phyloP scores from a whole-genome alignment of 1,140 invertebrate species.

The Pteromalus puparum region DNA sequence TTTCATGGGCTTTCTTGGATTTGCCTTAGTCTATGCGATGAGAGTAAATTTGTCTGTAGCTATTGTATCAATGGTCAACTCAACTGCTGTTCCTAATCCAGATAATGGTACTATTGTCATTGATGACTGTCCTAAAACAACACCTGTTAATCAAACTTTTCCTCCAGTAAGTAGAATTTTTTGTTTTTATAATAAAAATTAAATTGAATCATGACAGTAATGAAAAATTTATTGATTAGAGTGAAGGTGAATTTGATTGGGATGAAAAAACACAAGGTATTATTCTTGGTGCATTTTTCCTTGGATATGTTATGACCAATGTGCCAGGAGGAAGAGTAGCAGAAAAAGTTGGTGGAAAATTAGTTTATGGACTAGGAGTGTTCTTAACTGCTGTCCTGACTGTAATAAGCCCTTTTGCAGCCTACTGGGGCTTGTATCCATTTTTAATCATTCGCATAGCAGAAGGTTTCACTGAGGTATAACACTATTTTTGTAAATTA shows the following conservation, averaged over 20 bases:
- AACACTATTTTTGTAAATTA: neutral
- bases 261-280: conserved; percentile 85
- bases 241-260: conserved; percentile 86
- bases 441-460: conserved; percentile 87
- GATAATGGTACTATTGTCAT: conserved; percentile 74
- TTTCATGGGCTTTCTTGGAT: conserved; percentile 86
- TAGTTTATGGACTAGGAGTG: conserved; percentile 86
- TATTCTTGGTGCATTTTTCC: conserved; percentile 90
- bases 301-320: conserved; percentile 91
- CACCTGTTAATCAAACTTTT: conserved; percentile 76
- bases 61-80: conserved; percentile 95
- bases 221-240: conserved; percentile 66
- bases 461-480: conserved; percentile 90
- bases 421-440: conserved; percentile 81
- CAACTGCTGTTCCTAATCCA: conserved; percentile 78
- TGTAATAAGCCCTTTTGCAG: conserved; percentile 83
- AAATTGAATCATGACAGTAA: conserved; percentile 31
- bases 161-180: conserved; percentile 74
- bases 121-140: conserved; percentile 78
- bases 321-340: conserved; percentile 90
- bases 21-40: conserved; percentile 92
- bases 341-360: conserved; percentile 87
- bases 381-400: conserved; percentile 87
- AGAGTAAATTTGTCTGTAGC: conserved; percentile 94
- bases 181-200: conserved; percentile 32